Percentiles rank a stretch among this genome's conserved stretches.
phyloP scores from a whole-genome alignment of 2,888 invertebrate genomes.

The Muschampia plurimacula region DNA sequence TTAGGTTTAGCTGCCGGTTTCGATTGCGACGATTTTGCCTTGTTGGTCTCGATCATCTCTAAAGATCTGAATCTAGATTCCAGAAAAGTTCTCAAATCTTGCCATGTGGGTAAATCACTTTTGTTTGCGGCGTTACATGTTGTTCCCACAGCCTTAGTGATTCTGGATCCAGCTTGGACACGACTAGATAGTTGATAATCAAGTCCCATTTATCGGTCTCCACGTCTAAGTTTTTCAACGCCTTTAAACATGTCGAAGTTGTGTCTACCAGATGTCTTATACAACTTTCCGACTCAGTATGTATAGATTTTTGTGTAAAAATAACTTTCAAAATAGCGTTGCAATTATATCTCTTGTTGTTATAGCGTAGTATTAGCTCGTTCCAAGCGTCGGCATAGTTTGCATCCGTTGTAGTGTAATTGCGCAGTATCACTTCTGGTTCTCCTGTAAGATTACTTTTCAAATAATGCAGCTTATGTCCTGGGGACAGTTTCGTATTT shows the following conservation, averaged over 20 bases:
- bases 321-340: constrained; percentile 28
- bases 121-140: constrained; percentile 19
- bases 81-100: constrained; percentile 31
- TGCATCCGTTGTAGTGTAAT: constrained; percentile 39
- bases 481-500: neutral
- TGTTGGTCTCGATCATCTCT: constrained; percentile 36
- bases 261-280: constrained; percentile 13
- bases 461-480: constrained; percentile 22
- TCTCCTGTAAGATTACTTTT: constrained; percentile 14
- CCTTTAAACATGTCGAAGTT: constrained; percentile 39
- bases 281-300: constrained; percentile 3
- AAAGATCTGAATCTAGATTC: constrained; percentile 37
- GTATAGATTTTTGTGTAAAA: constrained; percentile 7
- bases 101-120: constrained; percentile 8
- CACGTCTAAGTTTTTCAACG: constrained; percentile 40
- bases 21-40: neutral
- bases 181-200: constrained; percentile 40
- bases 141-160: constrained; percentile 38
- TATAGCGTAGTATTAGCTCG: constrained; percentile 37
- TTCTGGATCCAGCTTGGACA: constrained; percentile 43
- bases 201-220: constrained; percentile 41
- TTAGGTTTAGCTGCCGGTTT: constrained; percentile 30
- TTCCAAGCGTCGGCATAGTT: constrained; percentile 47
- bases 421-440: constrained; percentile 20
- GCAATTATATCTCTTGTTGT: constrained; percentile 43